phyloP scores from a whole-genome alignment of 2,888 invertebrate species.

The Thelaira solivaga region DNA sequence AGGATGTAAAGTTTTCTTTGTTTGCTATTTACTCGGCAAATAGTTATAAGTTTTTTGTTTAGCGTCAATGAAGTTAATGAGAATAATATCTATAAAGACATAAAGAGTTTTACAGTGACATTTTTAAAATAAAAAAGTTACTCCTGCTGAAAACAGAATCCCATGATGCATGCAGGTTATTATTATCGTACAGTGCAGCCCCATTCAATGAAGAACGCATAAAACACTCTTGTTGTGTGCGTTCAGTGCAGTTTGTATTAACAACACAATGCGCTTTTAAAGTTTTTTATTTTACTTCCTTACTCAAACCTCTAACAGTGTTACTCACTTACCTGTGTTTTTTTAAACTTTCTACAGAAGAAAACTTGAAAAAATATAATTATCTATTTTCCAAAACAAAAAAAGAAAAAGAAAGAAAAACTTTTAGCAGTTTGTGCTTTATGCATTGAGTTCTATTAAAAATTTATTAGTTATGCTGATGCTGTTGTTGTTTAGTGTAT shows the following conservation, averaged over 20 bases:
- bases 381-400: neutral
- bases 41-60: neutral
- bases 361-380: neutral
- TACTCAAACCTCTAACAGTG: neutral
- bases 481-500: neutral
- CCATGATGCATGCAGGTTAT: too few species aligned
- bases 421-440: neutral
- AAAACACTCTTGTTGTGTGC: too few species aligned
- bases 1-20: neutral
- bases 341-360: neutral
- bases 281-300: neutral
- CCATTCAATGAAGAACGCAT: too few species aligned
- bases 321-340: neutral
- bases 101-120: too few species aligned
- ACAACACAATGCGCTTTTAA: too few species aligned
- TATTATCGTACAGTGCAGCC: too few species aligned
- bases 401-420: neutral
- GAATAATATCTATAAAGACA: neutral
- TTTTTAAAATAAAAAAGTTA: too few species aligned
- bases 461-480: conserved; percentile 6
- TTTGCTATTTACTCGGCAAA: conserved; percentile 17
- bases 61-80: neutral
- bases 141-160: too few species aligned
- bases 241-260: neutral
- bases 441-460: neutral